Conservation (phyloP, 2,888 invertebrate species). For the Tinea semifulvella region DNA sequence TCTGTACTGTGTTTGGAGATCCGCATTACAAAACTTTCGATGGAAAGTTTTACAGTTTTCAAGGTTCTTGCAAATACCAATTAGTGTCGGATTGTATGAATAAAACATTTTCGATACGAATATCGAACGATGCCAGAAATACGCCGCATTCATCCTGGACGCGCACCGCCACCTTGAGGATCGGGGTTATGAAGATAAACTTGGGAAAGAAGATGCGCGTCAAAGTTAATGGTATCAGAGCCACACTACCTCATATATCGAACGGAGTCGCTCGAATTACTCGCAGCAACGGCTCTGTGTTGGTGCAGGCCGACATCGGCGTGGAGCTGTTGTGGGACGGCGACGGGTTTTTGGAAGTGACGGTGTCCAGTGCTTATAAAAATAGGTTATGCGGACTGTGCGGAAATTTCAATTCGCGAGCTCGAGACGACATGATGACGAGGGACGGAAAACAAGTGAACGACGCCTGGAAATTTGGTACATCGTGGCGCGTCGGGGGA, state of each 20-base stretch:
- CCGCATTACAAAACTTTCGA: conserved; percentile 97
- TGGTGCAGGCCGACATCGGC: conserved; percentile 76
- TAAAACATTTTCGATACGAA: conserved; percentile 84
- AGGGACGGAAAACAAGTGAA: conserved; percentile 73
- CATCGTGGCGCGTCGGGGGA: conserved; percentile 91
- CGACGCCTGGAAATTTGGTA: conserved; percentile 79
- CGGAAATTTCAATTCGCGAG: conserved; percentile 91
- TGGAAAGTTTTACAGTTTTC: conserved; percentile 92
- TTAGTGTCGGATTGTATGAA: conserved; percentile 83
- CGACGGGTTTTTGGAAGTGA: conserved; percentile 90
- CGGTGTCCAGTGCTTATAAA: conserved; percentile 76
- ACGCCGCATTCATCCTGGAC: conserved; percentile 90
- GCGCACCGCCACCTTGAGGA: conserved; percentile 84
- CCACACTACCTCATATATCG: conserved; percentile 74
- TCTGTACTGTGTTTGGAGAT: conserved; percentile 94
- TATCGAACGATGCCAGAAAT: conserved; percentile 86
- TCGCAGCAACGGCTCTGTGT: conserved; percentile 72
- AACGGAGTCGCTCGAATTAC: conserved; percentile 68
- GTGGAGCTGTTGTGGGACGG: conserved; percentile 93
- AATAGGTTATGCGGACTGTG: conserved; percentile 89
- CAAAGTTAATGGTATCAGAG: conserved; percentile 83
- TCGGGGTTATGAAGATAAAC: conserved; percentile 78
- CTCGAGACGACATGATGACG: conserved; percentile 84
- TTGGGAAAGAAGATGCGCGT: conserved; percentile 87
- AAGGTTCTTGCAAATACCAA: conserved; percentile 93